Conservation (phyloP, 2,113 vertebrate species). For the Labrus mixtus region DNA sequence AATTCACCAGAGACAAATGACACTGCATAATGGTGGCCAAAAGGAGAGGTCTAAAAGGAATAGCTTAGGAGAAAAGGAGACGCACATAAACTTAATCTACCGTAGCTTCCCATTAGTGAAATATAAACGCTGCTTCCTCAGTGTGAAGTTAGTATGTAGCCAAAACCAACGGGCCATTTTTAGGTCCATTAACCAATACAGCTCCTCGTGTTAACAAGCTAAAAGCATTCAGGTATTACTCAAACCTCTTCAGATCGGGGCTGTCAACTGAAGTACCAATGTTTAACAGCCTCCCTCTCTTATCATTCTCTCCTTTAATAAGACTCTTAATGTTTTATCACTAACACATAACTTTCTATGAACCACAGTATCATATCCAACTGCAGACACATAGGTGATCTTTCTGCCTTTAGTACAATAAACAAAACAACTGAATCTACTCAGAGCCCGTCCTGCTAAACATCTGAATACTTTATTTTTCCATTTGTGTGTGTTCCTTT, state of each 20-base stretch:
- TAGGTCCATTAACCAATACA: slow-evolving; percentile 37
- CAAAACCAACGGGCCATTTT: slow-evolving; percentile 38
- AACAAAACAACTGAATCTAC: not conserved
- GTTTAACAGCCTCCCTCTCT: not conserved
- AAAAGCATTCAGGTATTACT: not conserved
- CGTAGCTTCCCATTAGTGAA: slow-evolving; percentile 14
- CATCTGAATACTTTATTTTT: not conserved
- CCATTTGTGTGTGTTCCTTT: not conserved
- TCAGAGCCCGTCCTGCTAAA: not conserved
- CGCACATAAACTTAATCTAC: slow-evolving; percentile 34
- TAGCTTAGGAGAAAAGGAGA: not conserved
- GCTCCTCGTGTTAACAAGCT: slow-evolving; percentile 13
- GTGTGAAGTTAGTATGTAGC: slow-evolving; percentile 6
- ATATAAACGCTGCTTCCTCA: slow-evolving; percentile 12
- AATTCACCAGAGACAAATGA: slow-evolving; percentile 1
- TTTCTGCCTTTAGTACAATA: not conserved
- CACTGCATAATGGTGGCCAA: not conserved
- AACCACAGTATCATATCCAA: too few relatives aligned
- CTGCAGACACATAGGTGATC: too few relatives aligned
- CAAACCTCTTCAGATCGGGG: not conserved
- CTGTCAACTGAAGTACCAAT: too few relatives aligned
- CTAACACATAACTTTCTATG: too few relatives aligned
- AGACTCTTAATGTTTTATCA: too few relatives aligned
- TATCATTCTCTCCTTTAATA: not conserved
- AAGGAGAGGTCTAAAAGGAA: not conserved